Conservation (phyloP, 2,797 vertebrate species). For the Rhincodon typus region DNA sequence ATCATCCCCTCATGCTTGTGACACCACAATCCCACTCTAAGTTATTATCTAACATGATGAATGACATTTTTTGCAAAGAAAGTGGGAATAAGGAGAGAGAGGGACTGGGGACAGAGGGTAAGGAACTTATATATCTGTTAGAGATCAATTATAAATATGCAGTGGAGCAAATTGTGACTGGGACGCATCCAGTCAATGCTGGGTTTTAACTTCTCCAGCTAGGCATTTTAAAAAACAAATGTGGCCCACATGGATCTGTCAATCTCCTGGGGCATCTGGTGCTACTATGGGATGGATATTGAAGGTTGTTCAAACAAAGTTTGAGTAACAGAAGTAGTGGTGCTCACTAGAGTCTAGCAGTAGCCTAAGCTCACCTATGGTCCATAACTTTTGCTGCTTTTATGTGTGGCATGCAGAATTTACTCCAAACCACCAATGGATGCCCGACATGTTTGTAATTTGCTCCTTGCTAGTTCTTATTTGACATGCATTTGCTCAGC, state of each 20-base stretch:
- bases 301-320: neutral
- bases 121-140: neutral
- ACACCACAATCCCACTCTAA: neutral
- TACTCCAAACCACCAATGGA: neutral
- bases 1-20: neutral
- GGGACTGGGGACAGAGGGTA: neutral
- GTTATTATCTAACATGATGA: neutral
- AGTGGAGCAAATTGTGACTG: neutral
- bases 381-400: neutral
- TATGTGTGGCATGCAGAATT: neutral
- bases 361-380: neutral
- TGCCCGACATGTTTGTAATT: neutral
- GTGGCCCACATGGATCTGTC: neutral
- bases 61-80: neutral
- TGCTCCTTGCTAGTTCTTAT: neutral
- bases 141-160: neutral
- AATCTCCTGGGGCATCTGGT: neutral
- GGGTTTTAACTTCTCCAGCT: neutral
- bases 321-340: neutral
- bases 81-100: neutral
- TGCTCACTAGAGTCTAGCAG: neutral
- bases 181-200: neutral
- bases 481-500: neutral
- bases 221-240: neutral
- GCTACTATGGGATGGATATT: neutral